These are phyloP conservation scores for Saccostrea glomerata DNA, from an alignment of 1,140 invertebrate genomes.

Conservation along the genomic window DNA sequence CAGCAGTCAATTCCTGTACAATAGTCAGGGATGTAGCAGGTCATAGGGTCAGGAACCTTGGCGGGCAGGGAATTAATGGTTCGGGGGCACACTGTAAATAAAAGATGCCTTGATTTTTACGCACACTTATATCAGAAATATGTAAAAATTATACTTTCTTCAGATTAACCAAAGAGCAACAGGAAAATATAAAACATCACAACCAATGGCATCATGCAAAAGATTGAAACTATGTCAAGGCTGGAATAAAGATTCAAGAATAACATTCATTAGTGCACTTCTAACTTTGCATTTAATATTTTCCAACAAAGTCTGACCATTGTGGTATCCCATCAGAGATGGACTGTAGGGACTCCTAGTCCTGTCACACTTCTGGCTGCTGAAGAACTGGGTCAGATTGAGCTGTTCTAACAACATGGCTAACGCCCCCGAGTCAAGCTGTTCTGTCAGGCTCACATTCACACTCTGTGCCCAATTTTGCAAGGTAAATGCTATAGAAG, in stretches of 20 bases:
- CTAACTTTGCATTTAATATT: neutral
- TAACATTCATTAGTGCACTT: neutral
- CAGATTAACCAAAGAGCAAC: neutral
- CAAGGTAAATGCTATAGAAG: neutral
- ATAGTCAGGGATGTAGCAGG: slow-evolving; percentile 53
- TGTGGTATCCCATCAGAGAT: slow-evolving; percentile 46
- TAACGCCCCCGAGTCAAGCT: slow-evolving; percentile 42
- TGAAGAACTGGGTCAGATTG: slow-evolving; percentile 45
- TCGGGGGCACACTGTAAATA: slow-evolving; percentile 1
- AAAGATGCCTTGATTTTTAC: neutral
- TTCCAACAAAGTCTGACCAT: too few relatives aligned
- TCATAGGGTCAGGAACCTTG: slow-evolving; percentile 17
- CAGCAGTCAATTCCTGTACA: slow-evolving; percentile 62
- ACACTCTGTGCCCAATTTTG: slow-evolving; percentile 14
- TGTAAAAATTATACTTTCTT: neutral
- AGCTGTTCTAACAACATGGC: slow-evolving; percentile 42
- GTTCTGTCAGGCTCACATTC: slow-evolving; percentile 1
- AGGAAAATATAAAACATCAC: neutral
- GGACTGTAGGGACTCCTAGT: slow-evolving; percentile 46
- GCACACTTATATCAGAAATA: neutral
- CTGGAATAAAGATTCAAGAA: neutral
- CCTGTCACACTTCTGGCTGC: slow-evolving; percentile 42
- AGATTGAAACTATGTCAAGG: neutral
- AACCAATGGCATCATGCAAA: neutral
- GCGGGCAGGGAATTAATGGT: slow-evolving; percentile 14